phyloP scores from a whole-genome alignment of 1,140 invertebrate genomes.

The Bombus sylvicola region DNA sequence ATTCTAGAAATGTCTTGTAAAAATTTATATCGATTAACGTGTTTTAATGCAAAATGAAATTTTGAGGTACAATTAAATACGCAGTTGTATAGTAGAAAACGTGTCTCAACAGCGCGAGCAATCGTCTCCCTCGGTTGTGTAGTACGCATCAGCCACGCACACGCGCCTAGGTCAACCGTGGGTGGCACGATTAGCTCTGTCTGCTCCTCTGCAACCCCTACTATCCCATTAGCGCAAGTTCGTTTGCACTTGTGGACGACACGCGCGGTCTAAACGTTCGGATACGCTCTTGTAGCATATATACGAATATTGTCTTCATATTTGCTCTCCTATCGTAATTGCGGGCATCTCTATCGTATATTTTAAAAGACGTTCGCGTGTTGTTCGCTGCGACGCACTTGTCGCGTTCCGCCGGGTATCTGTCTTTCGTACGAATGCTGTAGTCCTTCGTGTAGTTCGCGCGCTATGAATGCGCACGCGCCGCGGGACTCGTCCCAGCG shows the following conservation, averaged over 20 bases:
- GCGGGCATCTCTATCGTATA: background rate
- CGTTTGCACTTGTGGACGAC: slow-evolving; percentile 26
- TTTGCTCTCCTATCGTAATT: background rate
- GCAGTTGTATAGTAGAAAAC: background rate
- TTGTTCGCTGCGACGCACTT: background rate
- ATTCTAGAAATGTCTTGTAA: background rate
- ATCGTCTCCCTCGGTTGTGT: background rate
- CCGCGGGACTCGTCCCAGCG: background rate
- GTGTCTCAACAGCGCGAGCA: too few relatives aligned
- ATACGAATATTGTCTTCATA: background rate
- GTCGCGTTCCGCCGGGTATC: background rate
- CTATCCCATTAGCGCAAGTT: background rate
- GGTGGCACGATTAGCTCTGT: slow-evolving; percentile 19
- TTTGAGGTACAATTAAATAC: background rate
- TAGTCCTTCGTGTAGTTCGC: background rate
- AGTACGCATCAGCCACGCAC: slow-evolving; percentile 40
- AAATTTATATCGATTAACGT: background rate
- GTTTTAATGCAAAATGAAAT: background rate
- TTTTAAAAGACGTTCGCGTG: background rate
- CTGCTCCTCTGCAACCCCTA: slow-evolving; percentile 6
- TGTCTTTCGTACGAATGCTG: background rate
- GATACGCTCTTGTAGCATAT: background rate
- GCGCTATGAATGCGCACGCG: slow-evolving; percentile 1
- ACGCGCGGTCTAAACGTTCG: background rate
- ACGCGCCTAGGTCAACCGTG: slow-evolving; percentile 48